These are phyloP conservation scores for Sebastes variabilis DNA, from an alignment of 2,797 vertebrate species.

Conservation along the genomic window DNA sequence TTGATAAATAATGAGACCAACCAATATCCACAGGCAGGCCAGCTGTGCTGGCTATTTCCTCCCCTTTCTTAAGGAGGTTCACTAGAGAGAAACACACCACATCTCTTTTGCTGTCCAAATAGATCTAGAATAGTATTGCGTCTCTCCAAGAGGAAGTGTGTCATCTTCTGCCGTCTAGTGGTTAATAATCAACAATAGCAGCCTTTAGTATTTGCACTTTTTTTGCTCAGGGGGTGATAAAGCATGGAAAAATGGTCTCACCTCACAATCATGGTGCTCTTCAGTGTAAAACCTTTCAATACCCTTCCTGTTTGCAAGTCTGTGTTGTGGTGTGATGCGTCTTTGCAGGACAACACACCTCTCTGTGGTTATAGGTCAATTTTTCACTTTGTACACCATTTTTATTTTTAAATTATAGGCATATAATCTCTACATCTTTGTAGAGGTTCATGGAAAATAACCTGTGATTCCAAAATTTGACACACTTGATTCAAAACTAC, in stretches of 20 bases:
- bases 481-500: background rate
- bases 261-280: background rate
- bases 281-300: background rate
- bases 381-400: background rate
- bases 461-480: background rate
- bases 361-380: background rate
- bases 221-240: background rate
- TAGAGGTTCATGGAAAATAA: background rate
- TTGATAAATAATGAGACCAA: background rate
- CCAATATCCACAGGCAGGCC: background rate
- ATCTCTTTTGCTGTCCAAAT: background rate
- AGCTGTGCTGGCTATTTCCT: background rate
- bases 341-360: background rate
- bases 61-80: background rate
- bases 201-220: constrained; percentile 5
- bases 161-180: background rate
- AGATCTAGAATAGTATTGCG: background rate
- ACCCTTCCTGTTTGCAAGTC: background rate
- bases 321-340: background rate
- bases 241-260: background rate
- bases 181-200: constrained; percentile 22
- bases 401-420: background rate
- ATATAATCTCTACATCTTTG: background rate
- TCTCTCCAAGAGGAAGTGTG: background rate
- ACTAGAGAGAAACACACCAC: background rate